These are phyloP conservation scores for Hydrotaea cyrtoneurina DNA, from an alignment of 2,888 invertebrate species.

Conservation along the genomic window DNA sequence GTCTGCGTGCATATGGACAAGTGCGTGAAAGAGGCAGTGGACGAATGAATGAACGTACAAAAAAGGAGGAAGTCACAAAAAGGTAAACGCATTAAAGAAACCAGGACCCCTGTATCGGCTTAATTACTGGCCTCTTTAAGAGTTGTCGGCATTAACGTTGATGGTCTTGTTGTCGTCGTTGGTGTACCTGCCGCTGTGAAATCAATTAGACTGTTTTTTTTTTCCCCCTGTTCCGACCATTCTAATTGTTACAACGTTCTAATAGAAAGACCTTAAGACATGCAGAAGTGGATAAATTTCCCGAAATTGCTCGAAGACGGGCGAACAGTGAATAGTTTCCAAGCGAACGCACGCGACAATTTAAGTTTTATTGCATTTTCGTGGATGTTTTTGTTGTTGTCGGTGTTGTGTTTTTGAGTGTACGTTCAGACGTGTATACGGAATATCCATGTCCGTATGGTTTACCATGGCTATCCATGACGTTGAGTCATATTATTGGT, in stretches of 20 bases:
- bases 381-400: neutral
- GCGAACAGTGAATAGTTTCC: slow-evolving; percentile 3
- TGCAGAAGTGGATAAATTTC: neutral
- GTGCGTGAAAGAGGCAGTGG: slow-evolving; percentile 42
- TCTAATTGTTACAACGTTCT: slow-evolving; percentile 52
- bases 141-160: neutral
- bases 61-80: slow-evolving; percentile 37
- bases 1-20: slow-evolving; percentile 57
- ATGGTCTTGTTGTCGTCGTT: neutral
- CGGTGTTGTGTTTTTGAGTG: too few species aligned
- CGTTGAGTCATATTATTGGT: slow-evolving; percentile 66
- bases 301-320: neutral
- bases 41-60: neutral
- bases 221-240: slow-evolving; percentile 34
- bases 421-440: neutral
- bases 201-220: slow-evolving; percentile 77
- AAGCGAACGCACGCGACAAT: slow-evolving; percentile 67
- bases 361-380: slow-evolving; percentile 37
- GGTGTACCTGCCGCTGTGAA: slow-evolving; percentile 75
- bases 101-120: slow-evolving; percentile 34
- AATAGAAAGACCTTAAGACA: slow-evolving; percentile 31
- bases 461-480: neutral
- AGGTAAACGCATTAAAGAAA: slow-evolving; percentile 33
- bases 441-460: neutral
- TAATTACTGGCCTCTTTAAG: slow-evolving; percentile 54